These are phyloP conservation scores for Brenthis ino DNA, from an alignment of 2,888 invertebrate species.

Conservation along the genomic window DNA sequence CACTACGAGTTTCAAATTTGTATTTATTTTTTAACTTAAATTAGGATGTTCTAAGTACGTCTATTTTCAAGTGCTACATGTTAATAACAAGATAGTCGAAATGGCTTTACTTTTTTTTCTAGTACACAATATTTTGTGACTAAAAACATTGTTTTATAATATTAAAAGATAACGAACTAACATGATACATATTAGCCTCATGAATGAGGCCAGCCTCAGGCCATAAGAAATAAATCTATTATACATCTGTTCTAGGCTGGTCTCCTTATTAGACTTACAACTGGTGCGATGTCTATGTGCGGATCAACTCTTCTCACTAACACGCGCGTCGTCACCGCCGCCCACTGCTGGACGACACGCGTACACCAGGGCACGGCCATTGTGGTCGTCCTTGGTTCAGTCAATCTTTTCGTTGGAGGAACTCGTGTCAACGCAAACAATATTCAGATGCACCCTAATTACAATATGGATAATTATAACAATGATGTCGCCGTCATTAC, in stretches of 20 bases:
- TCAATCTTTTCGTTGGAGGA: conserved; percentile 45
- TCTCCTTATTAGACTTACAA: conserved; percentile 48
- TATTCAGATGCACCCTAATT: conserved; percentile 48
- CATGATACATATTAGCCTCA: too few species aligned
- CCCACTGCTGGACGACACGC: conserved; percentile 54
- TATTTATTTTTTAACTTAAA: too few species aligned
- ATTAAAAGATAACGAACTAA: too few species aligned
- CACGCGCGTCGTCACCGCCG: conserved; percentile 51
- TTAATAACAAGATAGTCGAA: too few species aligned
- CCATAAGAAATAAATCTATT: too few species aligned
- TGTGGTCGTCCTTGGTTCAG: conserved; percentile 47
- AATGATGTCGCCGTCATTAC: conserved; percentile 53
- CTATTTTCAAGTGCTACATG: too few species aligned
- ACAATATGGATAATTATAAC: conserved; percentile 36
- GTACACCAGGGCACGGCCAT: conserved; percentile 48
- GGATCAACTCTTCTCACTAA: conserved; percentile 56
- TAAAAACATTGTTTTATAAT: too few species aligned
- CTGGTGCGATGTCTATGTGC: conserved; percentile 51
- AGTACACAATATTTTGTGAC: too few species aligned
- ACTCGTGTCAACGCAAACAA: conserved; percentile 44
- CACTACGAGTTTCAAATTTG: too few species aligned
- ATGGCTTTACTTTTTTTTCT: too few species aligned
- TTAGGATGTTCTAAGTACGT: too few species aligned
- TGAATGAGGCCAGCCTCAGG: too few species aligned
- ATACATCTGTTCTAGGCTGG: conserved; percentile 45